Evolutionary conservation across 2,113 vertebrate genomes (phyloP).

Genomic region (Colistium nudipinnis): DNA sequence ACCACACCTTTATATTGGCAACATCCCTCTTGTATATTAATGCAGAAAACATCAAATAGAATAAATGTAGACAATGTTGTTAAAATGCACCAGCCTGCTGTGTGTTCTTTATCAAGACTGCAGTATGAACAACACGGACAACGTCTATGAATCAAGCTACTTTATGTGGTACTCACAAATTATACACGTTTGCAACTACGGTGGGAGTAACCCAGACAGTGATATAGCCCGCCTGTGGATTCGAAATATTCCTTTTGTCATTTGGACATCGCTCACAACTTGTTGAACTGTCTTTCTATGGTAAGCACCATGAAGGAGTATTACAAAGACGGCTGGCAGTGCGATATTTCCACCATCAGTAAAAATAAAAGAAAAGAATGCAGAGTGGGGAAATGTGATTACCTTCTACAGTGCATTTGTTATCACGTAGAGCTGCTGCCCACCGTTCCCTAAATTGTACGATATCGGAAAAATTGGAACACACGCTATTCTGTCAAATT

Average conservation of each 20-base stretch:
- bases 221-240: not conserved
- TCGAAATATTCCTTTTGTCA: not conserved
- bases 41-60: slow-evolving; percentile 46
- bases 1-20: slow-evolving; percentile 34
- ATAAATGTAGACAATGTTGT: slow-evolving; percentile 50
- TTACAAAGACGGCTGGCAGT: not conserved
- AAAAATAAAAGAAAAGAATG: not conserved
- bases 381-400: not conserved
- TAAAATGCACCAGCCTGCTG: not conserved
- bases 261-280: not conserved
- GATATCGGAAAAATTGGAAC: not conserved
- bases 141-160: not conserved
- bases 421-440: not conserved
- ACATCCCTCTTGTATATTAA: slow-evolving; percentile 50
- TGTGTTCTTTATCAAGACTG: slow-evolving; percentile 6
- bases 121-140: not conserved
- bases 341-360: not conserved
- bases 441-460: not conserved
- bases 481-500: not conserved
- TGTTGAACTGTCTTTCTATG: too few species aligned
- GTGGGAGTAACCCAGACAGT: too few species aligned
- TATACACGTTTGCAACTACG: too few species aligned
- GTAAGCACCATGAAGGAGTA: not conserved
- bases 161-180: not conserved
- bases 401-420: not conserved